phyloP scores from a whole-genome alignment of 53 echinoderm and acorn worm species.

The Holothuria scabra region DNA sequence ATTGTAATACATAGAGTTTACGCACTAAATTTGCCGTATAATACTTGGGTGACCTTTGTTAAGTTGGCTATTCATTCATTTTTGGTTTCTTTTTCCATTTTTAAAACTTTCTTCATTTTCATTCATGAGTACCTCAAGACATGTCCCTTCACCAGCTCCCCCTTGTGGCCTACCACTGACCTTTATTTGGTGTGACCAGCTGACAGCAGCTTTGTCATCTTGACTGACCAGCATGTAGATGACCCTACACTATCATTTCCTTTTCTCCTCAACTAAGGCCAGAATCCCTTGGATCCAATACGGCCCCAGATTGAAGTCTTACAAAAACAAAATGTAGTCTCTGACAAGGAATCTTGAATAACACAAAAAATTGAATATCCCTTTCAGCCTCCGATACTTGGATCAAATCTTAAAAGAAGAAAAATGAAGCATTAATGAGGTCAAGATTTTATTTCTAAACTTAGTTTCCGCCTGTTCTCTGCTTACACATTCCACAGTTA shows the following conservation, averaged over 20 bases:
- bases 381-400: slow-evolving; percentile 39
- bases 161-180: slow-evolving; percentile 13
- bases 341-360: slow-evolving; percentile 32
- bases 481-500: slow-evolving; percentile 42
- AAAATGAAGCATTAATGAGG: slow-evolving; percentile 43
- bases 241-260: slow-evolving; percentile 18
- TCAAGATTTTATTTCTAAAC: slow-evolving; percentile 46
- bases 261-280: background rate
- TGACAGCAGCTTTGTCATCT: slow-evolving; percentile 23
- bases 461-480: slow-evolving; percentile 19
- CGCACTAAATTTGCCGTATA: no score
- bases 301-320: slow-evolving; percentile 32
- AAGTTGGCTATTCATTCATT: background rate
- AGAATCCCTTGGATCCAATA: no score
- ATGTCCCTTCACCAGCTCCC: slow-evolving; percentile 6
- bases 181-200: slow-evolving; percentile 33
- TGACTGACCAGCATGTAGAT: slow-evolving; percentile 37
- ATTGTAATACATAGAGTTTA: no score
- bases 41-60: background rate
- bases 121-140: background rate
- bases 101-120: background rate
- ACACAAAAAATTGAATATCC: slow-evolving; percentile 39
- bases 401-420: slow-evolving; percentile 41
- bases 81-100: background rate
- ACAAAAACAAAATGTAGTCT: slow-evolving; percentile 20